phyloP scores from a whole-genome alignment of 2,797 vertebrate species.

The Paramormyrops hopkinsi region DNA sequence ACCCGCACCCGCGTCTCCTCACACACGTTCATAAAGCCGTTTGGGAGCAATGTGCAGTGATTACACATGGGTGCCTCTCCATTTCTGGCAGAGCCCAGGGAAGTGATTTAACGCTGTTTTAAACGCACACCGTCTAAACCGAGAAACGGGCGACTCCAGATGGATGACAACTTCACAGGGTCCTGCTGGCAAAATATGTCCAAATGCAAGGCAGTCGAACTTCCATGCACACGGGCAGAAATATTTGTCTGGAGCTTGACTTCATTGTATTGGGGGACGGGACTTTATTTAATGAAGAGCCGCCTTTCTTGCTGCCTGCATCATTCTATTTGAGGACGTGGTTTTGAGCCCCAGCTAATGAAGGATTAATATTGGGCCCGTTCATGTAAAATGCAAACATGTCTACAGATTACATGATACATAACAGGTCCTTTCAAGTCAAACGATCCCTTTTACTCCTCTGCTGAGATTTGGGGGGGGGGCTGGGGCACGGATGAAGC shows the following conservation, averaged over 20 bases:
- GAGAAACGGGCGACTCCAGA: background rate
- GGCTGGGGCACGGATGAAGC: slow-evolving; percentile 34
- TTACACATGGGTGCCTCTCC: background rate
- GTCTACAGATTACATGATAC: slow-evolving; percentile 17
- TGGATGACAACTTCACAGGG: background rate
- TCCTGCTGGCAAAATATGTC: background rate
- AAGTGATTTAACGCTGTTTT: background rate
- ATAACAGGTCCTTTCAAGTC: slow-evolving; percentile 14
- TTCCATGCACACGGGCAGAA: background rate
- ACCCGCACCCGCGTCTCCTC: background rate
- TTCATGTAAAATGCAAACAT: slow-evolving; percentile 22
- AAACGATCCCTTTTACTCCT: slow-evolving; percentile 8
- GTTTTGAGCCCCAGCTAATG: background rate
- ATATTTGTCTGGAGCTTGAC: background rate
- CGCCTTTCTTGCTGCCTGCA: background rate
- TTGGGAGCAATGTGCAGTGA: background rate
- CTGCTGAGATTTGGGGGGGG: background rate
- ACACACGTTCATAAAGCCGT: too few relatives aligned
- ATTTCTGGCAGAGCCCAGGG: background rate
- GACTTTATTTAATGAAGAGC: background rate
- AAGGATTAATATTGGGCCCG: slow-evolving; percentile 1
- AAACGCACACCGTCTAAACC: background rate
- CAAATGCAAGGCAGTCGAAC: background rate
- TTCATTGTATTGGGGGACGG: background rate
- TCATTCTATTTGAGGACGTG: background rate